Percentiles rank a stretch among this genome's conserved stretches.
phyloP scores from a whole-genome alignment of 2,888 invertebrate species.

The Nephrotoma guestfalica region DNA sequence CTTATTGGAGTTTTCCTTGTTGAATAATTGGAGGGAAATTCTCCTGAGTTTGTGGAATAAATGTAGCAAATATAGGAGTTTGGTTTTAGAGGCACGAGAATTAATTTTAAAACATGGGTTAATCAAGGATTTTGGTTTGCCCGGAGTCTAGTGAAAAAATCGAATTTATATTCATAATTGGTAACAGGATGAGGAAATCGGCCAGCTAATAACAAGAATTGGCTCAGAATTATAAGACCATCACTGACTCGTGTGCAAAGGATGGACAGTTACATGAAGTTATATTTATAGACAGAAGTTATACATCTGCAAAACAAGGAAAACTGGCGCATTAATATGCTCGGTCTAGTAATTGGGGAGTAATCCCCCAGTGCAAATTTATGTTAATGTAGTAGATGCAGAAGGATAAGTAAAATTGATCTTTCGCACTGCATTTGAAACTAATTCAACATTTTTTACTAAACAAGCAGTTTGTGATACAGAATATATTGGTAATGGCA shows the following conservation, averaged over 20 bases:
- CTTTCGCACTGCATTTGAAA: too few species aligned
- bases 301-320: constrained; percentile 59
- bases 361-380: constrained; percentile 57
- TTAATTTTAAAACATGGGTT: constrained; percentile 43
- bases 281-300: too few species aligned
- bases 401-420: not conserved
- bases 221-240: constrained; percentile 71
- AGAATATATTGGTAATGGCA: too few species aligned
- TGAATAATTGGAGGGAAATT: constrained; percentile 48
- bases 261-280: constrained; percentile 59
- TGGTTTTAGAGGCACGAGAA: constrained; percentile 81
- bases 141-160: constrained; percentile 26
- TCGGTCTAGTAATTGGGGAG: constrained; percentile 61
- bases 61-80: constrained; percentile 63
- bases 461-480: too few species aligned
- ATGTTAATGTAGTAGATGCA: not conserved
- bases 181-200: constrained; percentile 61
- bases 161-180: constrained; percentile 60
- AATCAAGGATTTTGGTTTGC: constrained; percentile 37
- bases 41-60: constrained; percentile 74
- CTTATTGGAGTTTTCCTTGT: constrained; percentile 61
- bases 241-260: constrained; percentile 53
- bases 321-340: constrained; percentile 64
- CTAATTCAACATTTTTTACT: too few species aligned
- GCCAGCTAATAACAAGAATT: constrained; percentile 35